phyloP scores from a whole-genome alignment of 2,113 vertebrate genomes.

The Monopterus albus region DNA sequence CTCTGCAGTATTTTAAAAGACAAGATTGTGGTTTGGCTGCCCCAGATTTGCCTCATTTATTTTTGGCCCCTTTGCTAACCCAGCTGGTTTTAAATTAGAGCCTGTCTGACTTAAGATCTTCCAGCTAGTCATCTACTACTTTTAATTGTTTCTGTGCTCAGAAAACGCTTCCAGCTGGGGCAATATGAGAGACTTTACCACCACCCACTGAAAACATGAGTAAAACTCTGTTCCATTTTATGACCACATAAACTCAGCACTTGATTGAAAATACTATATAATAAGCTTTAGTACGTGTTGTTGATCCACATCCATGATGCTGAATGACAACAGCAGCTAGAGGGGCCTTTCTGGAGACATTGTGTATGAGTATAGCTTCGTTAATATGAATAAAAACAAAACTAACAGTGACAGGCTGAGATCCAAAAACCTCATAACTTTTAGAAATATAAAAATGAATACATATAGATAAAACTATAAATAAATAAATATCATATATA shows the following conservation, averaged over 20 bases:
- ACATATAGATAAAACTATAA: no score
- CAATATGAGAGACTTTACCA: constrained; percentile 25
- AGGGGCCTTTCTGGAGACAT: neutral
- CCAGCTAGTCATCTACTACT: constrained; percentile 20
- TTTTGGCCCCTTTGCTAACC: constrained; percentile 53
- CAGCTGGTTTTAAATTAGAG: constrained; percentile 66
- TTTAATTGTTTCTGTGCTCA: constrained; percentile 27
- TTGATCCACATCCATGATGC: neutral
- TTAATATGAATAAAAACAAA: no score
- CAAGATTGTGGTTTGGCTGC: constrained; percentile 62
- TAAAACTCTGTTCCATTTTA: constrained; percentile 46
- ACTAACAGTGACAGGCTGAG: no score
- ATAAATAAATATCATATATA: no score
- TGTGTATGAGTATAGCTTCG: no score
- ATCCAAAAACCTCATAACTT: no score
- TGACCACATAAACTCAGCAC: constrained; percentile 45
- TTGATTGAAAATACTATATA: constrained; percentile 12
- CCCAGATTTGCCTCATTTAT: constrained; percentile 56
- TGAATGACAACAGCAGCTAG: constrained; percentile 10
- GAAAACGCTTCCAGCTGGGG: constrained; percentile 55
- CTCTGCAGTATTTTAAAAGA: constrained; percentile 36
- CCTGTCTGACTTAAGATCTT: constrained; percentile 51
- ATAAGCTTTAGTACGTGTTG: neutral
- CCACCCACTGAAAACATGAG: constrained; percentile 11
- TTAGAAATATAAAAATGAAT: no score